Percentiles rank a stretch among this genome's conserved stretches.
phyloP scores from a whole-genome alignment of 2,113 vertebrate genomes.

The Corydoras sp. region DNA sequence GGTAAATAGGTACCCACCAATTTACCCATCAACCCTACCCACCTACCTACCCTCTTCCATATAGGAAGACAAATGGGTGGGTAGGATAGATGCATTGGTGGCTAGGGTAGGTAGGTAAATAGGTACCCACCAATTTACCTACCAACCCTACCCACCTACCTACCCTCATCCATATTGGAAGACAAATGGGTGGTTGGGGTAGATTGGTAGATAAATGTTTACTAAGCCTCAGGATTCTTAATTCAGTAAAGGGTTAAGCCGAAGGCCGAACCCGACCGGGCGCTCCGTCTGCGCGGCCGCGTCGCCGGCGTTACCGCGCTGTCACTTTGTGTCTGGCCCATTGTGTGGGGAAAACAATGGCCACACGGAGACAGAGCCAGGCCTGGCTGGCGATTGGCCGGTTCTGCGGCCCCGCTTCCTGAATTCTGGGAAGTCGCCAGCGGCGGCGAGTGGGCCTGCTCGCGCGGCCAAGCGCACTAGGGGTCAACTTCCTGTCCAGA shows the following conservation, averaged over 20 bases:
- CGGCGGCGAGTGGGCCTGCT: conserved; percentile 46
- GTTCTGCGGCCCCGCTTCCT: conserved; percentile 62
- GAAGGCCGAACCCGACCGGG: not conserved
- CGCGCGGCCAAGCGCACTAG: conserved; percentile 43
- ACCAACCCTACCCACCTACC: too few species aligned
- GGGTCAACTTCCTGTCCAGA: conserved; percentile 66
- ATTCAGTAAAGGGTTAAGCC: too few species aligned
- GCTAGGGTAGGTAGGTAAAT: too few species aligned
- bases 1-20: too few species aligned
- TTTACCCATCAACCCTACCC: too few species aligned
- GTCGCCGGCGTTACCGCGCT: conserved; percentile 29
- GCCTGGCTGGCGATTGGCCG: conserved; percentile 61
- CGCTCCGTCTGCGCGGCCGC: conserved; percentile 32
- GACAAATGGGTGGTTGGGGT: not conserved
- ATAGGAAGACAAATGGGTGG: too few species aligned
- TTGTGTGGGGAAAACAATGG: conserved; percentile 73
- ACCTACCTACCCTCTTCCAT: too few species aligned
- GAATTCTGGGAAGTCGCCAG: conserved; percentile 66
- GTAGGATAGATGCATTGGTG: too few species aligned
- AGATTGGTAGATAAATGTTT: not conserved
- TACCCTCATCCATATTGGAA: too few species aligned
- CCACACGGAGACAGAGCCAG: conserved; percentile 66
- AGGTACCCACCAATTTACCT: too few species aligned
- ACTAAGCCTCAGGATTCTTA: conserved; percentile 4
- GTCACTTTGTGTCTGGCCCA: conserved; percentile 66